Evolutionary conservation across 2,888 invertebrate species (phyloP), one percentile per base, ranked within the genome.

Genomic region (Diarsia rubi): DNA sequence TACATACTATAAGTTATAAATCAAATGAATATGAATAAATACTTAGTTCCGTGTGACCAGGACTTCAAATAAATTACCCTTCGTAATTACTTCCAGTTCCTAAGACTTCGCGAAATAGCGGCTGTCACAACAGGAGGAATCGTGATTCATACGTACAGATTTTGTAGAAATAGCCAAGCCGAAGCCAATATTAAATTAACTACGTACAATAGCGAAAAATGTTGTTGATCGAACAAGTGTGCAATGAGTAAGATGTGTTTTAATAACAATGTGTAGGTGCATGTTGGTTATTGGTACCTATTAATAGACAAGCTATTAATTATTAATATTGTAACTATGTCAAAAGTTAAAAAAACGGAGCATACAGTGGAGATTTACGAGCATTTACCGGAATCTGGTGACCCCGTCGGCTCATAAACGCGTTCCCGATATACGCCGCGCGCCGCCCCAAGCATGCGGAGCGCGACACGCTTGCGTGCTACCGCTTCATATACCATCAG

Each of bases 301-400:
- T 70, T 75, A 31, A 68, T 69, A 81, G 75, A 69, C 70, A 67
- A 81, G 86, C 88, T 91, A 91, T 92, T 91, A 83, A 88, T 85
- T 87, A 85, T 86, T 83, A 87, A 88, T 89, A 90, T 88, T 90
- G 86, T 92, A 93, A 92, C 91, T 92, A 89, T 93, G 93, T 93
- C 91, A 93, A 92, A 91, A 89, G 84, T 86, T 85, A 88, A 93
- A 93, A n/a, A 94, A 94, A 93, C 93, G 87, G 93, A 92, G 88
- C 94, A 87, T 86, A 87, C 85, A 83, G 88, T 83, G 83, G 82
- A 86, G 89, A 90, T 95, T 96, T 94, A 96, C 94, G 96, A 95
- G 90, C 94, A 91, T 94, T 93, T 90, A 91, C 91, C 90, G 94
- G 95, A 95, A 95, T 94, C 95, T 93, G 93, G 95, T 94, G 95